These are phyloP conservation scores for Pimephales promelas DNA, from an alignment of 2,113 vertebrate genomes.

Conservation along the genomic window DNA sequence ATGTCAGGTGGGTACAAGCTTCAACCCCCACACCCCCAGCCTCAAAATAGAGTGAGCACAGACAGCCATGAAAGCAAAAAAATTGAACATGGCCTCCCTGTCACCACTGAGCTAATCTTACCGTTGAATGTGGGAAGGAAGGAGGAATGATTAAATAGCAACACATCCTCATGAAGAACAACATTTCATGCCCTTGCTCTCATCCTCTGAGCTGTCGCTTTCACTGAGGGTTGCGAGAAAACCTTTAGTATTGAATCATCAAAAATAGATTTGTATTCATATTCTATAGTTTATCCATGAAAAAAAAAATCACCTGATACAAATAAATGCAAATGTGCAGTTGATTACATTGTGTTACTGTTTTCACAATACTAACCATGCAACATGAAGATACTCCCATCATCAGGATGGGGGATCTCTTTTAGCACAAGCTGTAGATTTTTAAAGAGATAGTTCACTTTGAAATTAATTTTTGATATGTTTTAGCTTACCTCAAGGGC, in stretches of 20 bases:
- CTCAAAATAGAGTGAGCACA: conserved; percentile 50
- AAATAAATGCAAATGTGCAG: background rate
- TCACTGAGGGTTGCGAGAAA: background rate
- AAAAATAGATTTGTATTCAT: background rate
- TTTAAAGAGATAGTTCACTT: conserved; percentile 66
- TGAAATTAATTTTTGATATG: too few species aligned
- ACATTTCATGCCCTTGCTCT: conserved; percentile 40
- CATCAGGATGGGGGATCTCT: conserved; percentile 23
- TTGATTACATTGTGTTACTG: background rate
- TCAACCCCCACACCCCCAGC: conserved; percentile 37
- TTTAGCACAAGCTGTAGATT: conserved; percentile 68
- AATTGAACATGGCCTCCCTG: conserved; percentile 63
- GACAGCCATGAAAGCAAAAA: conserved; percentile 63
- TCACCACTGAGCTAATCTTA: conserved; percentile 61
- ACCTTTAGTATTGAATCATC: background rate
- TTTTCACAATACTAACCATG: conserved; percentile 14
- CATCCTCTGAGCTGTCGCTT: conserved; percentile 22
- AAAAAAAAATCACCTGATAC: conserved; percentile 17
- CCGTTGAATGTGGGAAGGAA: conserved; percentile 51
- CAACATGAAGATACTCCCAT: background rate
- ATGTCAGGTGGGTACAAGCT: conserved; percentile 61
- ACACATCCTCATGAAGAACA: conserved; percentile 48
- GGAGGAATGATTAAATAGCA: conserved; percentile 59
- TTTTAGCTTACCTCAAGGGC: too few species aligned
- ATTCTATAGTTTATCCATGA: background rate